Conservation (phyloP, 2,797 vertebrate genomes). For the Aphelocoma californica region DNA sequence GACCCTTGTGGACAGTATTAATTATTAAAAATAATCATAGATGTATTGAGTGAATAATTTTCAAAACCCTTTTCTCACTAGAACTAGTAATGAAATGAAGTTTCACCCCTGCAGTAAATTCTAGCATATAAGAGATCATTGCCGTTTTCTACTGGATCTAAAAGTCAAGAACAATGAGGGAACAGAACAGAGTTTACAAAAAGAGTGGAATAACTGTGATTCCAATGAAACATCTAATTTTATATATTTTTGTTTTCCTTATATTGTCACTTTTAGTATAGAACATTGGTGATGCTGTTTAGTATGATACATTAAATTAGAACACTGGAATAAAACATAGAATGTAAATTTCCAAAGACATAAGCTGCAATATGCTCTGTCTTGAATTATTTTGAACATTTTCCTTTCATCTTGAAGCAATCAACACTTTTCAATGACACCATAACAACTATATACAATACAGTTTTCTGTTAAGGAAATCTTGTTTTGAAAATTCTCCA, state of each 20-base stretch:
- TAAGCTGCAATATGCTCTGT: not conserved
- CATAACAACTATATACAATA: not conserved
- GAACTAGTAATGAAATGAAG: not conserved
- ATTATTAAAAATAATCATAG: not conserved
- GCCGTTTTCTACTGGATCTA: not conserved
- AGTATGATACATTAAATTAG: not conserved
- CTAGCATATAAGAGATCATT: not conserved
- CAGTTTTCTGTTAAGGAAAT: not conserved
- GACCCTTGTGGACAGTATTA: not conserved
- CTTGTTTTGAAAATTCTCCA: not conserved
- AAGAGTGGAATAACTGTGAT: not conserved
- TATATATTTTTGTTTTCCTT: not conserved
- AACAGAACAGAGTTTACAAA: not conserved
- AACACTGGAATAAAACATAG: not conserved
- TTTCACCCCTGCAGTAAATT: not conserved
- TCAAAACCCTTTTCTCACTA: not conserved
- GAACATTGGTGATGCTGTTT: not conserved
- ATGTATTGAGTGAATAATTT: not conserved
- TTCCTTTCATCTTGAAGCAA: not conserved
- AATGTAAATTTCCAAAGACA: not conserved
- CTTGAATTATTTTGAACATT: not conserved
- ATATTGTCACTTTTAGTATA: not conserved
- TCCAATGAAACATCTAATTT: not conserved
- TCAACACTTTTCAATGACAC: not conserved
- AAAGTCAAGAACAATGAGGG: not conserved